phyloP scores from a whole-genome alignment of 2,797 vertebrate genomes.

The Miichthys miiuy region DNA sequence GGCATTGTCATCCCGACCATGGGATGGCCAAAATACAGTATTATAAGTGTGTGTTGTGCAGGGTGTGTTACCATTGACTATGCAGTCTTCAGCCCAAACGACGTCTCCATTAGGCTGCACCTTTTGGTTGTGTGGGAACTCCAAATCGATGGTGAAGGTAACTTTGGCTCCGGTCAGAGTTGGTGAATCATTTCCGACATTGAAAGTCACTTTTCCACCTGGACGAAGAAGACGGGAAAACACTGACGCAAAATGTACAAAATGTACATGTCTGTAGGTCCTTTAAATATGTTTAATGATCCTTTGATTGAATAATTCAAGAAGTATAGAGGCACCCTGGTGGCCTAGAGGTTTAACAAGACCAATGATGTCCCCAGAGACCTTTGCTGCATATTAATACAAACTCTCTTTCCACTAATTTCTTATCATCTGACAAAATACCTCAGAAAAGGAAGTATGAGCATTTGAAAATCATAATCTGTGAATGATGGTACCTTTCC shows the following conservation, averaged over 20 bases:
- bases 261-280: background rate
- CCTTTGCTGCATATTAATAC: background rate
- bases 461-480: background rate
- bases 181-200: conserved; percentile 91
- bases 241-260: background rate
- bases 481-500: conserved; percentile 86
- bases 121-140: conserved; percentile 88
- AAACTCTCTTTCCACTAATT: background rate
- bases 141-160: conserved; percentile 90
- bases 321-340: background rate
- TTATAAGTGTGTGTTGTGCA: background rate
- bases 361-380: too few relatives aligned
- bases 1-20: too few relatives aligned
- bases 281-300: background rate
- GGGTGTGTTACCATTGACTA: conserved; percentile 85
- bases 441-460: background rate
- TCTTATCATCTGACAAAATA: background rate
- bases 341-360: background rate
- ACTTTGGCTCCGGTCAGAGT: conserved; percentile 90
- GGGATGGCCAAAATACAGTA: too few relatives aligned
- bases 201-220: conserved; percentile 90
- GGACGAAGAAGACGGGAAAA: conserved; percentile 8
- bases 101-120: conserved; percentile 86
- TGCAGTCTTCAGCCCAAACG: conserved; percentile 88
- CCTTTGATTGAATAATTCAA: too few relatives aligned